phyloP scores from a whole-genome alignment of 1,140 invertebrate genomes.

The Scylla paramamosain region DNA sequence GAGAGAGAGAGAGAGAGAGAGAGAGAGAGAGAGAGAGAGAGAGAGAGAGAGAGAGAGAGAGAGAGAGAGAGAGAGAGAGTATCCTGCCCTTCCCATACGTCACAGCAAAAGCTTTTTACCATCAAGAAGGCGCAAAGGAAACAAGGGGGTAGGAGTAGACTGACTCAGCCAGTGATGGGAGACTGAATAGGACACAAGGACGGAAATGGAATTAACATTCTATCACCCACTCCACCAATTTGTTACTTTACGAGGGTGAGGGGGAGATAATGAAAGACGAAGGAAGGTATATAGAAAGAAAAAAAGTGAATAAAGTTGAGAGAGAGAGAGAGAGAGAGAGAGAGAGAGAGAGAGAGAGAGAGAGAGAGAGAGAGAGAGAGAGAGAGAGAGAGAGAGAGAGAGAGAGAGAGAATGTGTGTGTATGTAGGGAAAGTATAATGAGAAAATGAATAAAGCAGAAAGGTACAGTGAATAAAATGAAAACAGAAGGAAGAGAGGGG shows the following conservation, averaged over 20 bases:
- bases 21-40: conserved; percentile 3
- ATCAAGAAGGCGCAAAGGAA: too few relatives aligned
- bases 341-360: conserved; percentile 45
- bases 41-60: background rate
- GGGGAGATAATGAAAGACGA: background rate
- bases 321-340: conserved; percentile 44
- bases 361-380: conserved; percentile 39
- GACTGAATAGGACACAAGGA: too few relatives aligned
- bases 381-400: conserved; percentile 34
- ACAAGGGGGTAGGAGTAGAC: too few relatives aligned
- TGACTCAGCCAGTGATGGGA: too few relatives aligned
- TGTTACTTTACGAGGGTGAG: background rate
- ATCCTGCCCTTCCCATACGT: background rate
- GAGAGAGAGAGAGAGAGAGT: background rate
- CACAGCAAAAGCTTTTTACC: too few relatives aligned
- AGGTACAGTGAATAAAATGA: background rate
- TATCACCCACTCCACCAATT: too few relatives aligned
- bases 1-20: conserved; percentile 20
- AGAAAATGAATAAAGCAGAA: background rate
- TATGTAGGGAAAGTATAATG: background rate
- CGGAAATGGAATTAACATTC: too few relatives aligned
- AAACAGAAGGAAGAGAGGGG: background rate
- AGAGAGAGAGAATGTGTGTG: background rate
- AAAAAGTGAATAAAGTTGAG: background rate
- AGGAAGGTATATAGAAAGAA: background rate